phyloP scores from a whole-genome alignment of 2,888 invertebrate species.

The Amiota communis region DNA sequence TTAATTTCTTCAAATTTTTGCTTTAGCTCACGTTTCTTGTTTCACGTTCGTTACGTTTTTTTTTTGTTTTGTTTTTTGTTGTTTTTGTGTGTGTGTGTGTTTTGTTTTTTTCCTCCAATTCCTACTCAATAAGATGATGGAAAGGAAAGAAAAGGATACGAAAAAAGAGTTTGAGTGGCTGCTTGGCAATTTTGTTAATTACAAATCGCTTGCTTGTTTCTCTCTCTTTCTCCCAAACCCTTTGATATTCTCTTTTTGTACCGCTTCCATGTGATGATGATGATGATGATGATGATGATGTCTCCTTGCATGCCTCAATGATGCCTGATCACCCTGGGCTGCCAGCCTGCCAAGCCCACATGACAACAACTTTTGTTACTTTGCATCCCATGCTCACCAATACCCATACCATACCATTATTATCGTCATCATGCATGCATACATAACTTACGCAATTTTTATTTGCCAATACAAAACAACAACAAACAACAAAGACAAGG shows the following conservation, averaged over 20 bases:
- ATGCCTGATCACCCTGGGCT: slow-evolving; percentile 7
- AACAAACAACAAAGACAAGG: neutral
- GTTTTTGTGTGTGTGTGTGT: neutral
- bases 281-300: neutral
- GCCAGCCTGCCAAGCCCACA: slow-evolving; percentile 32
- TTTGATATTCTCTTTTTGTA: neutral
- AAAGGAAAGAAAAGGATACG: neutral
- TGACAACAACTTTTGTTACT: slow-evolving; percentile 44
- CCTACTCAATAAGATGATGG: too few relatives aligned
- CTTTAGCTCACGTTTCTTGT: slow-evolving; percentile 15
- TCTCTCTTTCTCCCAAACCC: slow-evolving; percentile 28
- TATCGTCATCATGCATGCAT: too few relatives aligned
- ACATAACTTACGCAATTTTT: slow-evolving; percentile 55
- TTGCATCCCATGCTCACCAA: slow-evolving; percentile 38
- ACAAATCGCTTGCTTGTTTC: slow-evolving; percentile 67
- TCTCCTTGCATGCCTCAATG: slow-evolving; percentile 14
- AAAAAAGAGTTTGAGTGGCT: slow-evolving; percentile 56
- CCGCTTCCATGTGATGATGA: neutral
- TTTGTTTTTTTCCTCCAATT: neutral
- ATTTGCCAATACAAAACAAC: neutral
- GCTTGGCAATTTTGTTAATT: slow-evolving; percentile 74
- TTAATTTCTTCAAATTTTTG: slow-evolving; percentile 24
- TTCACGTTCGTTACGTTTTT: neutral
- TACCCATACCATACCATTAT: too few relatives aligned
- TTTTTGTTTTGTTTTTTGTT: neutral